Conservation (phyloP, 1,140 invertebrate species). For the Venustaconcha ellipsiformis region DNA sequence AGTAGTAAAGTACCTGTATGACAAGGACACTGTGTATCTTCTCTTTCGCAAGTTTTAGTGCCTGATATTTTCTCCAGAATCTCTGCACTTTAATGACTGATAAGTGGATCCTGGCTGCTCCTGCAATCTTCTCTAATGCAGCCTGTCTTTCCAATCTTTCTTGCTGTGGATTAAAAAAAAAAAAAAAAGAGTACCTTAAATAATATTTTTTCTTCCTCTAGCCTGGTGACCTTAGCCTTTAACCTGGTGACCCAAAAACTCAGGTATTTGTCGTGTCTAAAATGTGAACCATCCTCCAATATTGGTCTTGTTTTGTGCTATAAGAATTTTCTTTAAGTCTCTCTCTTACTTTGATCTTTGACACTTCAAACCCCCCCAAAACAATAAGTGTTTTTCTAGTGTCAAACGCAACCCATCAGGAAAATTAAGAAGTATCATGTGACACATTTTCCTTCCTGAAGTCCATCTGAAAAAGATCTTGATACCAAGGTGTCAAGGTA, state of each 20-base stretch:
- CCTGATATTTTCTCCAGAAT: constrained; percentile 35
- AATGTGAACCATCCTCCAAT: no score
- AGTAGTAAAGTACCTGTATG: constrained; percentile 45
- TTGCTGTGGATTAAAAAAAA: constrained; percentile 12
- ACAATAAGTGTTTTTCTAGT: no score
- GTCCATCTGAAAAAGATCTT: no score
- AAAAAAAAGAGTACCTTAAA: background rate
- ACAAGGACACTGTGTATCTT: constrained; percentile 37
- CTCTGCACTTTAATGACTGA: constrained; percentile 49
- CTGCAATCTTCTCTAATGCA: constrained; percentile 26
- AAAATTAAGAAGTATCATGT: no score
- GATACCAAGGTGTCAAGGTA: no score
- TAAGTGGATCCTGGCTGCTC: constrained; percentile 28
- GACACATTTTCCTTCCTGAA: no score
- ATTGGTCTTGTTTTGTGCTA: no score
- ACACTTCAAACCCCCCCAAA: no score
- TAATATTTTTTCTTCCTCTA: background rate
- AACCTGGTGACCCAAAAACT: background rate
- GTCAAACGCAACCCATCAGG: no score
- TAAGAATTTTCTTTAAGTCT: no score
- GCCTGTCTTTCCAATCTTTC: constrained; percentile 11
- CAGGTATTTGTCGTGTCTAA: no score
- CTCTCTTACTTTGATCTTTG: no score
- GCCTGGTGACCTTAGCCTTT: background rate
- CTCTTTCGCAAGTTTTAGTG: constrained; percentile 35